Evolutionary conservation across 2,888 invertebrate genomes (phyloP).

Genomic region (Bimastos eiseni): DNA sequence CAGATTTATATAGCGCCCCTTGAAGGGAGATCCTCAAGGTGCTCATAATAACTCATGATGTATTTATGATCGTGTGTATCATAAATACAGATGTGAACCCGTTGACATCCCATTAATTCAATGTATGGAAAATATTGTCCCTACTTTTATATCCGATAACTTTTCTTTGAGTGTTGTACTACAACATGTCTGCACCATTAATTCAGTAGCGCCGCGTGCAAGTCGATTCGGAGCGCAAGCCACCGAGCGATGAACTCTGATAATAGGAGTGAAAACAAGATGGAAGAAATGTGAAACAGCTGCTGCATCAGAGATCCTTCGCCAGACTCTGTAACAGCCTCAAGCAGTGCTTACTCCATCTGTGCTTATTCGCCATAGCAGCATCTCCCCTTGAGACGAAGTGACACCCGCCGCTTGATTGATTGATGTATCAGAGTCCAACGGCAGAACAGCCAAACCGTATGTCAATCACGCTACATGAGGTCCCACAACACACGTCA

Average conservation of each 20-base stretch:
- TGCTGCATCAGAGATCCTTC: not conserved
- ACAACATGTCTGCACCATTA: not conserved
- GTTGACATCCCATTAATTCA: not conserved
- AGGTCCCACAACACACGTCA: not conserved
- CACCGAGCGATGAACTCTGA: not conserved
- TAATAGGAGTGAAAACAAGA: not conserved
- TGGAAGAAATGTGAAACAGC: slow-evolving; percentile 13
- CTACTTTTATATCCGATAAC: not conserved
- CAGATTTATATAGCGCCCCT: not conserved
- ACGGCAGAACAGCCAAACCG: not conserved
- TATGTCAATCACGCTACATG: slow-evolving; percentile 13
- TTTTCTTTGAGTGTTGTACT: not conserved
- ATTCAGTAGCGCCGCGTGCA: not conserved
- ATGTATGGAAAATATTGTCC: not conserved
- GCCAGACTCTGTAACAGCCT: not conserved
- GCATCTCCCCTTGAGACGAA: not conserved
- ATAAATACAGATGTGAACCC: not conserved
- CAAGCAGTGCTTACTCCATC: not conserved
- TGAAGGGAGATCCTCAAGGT: not conserved
- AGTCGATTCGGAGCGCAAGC: not conserved
- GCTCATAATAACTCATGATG: not conserved
- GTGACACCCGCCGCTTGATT: not conserved
- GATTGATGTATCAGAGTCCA: not conserved
- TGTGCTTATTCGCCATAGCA: not conserved
- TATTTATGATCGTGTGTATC: not conserved